These are phyloP conservation scores for Volucella inflata DNA, from an alignment of 2,888 invertebrate genomes.

Conservation along the genomic window DNA sequence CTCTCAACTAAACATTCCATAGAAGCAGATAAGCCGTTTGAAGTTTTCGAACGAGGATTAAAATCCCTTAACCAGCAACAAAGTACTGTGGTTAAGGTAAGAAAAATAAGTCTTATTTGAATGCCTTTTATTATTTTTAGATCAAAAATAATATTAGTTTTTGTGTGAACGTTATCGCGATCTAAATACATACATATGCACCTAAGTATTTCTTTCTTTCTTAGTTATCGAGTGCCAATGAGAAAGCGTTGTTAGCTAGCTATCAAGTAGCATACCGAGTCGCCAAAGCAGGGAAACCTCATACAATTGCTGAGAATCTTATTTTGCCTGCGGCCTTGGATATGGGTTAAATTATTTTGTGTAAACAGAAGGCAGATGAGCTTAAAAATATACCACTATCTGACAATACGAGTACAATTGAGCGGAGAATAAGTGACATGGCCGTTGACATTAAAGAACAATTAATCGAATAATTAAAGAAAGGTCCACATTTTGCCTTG, in stretches of 20 bases:
- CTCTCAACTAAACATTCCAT: slow-evolving; percentile 8
- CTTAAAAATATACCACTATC: slow-evolving; percentile 28
- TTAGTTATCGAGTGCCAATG: slow-evolving; percentile 24
- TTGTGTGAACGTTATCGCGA: no score
- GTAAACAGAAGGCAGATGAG: slow-evolving; percentile 22
- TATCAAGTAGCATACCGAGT: slow-evolving; percentile 36
- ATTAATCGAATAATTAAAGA: slow-evolving; percentile 12
- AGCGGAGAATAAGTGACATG: slow-evolving; percentile 25
- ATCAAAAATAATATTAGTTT: no score
- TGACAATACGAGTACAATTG: slow-evolving; percentile 30
- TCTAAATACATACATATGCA: slow-evolving; percentile 14
- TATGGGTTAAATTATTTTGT: slow-evolving; percentile 15
- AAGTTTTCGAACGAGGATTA: slow-evolving; percentile 3
- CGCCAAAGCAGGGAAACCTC: slow-evolving; percentile 20
- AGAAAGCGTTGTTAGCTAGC: slow-evolving; percentile 34
- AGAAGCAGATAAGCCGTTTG: slow-evolving; percentile 12
- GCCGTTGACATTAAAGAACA: slow-evolving; percentile 19
- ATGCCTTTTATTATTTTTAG: slow-evolving; percentile 14
- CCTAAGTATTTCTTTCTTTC: slow-evolving; percentile 2
- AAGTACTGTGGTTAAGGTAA: slow-evolving; percentile 7
- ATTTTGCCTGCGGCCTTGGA: slow-evolving; percentile 26
- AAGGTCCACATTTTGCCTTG: no score
- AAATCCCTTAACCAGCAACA: slow-evolving; percentile 15
- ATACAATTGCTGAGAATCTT: slow-evolving; percentile 27
- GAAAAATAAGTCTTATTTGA: slow-evolving; percentile 24